A percentile compares a stretch with the other conserved stretches of the same genome.
phyloP scores from a whole-genome alignment of 2,888 invertebrate genomes.

The Cephus nigrinus region DNA sequence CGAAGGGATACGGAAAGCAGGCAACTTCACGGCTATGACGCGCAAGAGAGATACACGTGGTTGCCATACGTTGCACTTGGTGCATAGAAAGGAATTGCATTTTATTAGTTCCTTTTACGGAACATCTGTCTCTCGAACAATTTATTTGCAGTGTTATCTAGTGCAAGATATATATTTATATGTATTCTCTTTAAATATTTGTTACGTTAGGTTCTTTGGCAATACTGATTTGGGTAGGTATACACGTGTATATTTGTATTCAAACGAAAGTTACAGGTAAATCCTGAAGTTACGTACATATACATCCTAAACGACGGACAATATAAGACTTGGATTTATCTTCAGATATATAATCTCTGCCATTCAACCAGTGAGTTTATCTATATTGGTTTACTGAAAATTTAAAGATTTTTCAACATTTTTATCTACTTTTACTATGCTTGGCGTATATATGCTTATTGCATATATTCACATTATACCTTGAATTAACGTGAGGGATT shows the following conservation, averaged over 20 bases:
- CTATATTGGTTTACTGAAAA: background rate
- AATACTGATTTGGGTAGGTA: background rate
- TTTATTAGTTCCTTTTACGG: slow-evolving; percentile 40
- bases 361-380: background rate
- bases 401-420: background rate
- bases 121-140: background rate
- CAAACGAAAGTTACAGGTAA: background rate
- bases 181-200: background rate
- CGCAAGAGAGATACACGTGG: background rate
- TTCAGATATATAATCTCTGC: background rate
- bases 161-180: background rate
- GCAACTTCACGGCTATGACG: background rate
- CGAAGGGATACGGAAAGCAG: background rate
- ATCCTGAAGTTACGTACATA: background rate
- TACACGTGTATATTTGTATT: background rate
- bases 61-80: slow-evolving; percentile 20
- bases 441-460: background rate
- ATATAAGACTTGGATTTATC: background rate
- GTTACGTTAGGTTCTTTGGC: background rate
- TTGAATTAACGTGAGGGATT: background rate
- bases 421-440: background rate
- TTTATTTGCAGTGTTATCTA: background rate
- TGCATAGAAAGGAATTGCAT: slow-evolving; percentile 53
- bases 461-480: background rate
- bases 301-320: background rate